Evolutionary conservation across 2,113 vertebrate species (phyloP).

Genomic region (Triplophysa rosa): DNA sequence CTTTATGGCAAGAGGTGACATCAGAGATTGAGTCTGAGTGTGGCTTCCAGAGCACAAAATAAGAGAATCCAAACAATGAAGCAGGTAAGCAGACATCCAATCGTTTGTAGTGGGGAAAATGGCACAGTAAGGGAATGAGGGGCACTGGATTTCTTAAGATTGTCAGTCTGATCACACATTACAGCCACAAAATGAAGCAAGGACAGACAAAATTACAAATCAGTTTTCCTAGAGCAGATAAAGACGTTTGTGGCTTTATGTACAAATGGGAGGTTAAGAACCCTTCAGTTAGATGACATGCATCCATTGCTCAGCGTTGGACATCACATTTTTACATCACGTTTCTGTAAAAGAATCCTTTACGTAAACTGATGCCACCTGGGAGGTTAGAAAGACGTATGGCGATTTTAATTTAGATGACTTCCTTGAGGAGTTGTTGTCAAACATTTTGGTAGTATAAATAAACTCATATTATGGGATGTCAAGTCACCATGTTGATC

Average conservation of each 20-base stretch:
- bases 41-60: slow-evolving; percentile 67
- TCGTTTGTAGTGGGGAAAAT: slow-evolving; percentile 60
- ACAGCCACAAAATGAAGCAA: slow-evolving; percentile 26
- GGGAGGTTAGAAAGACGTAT: neutral
- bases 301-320: slow-evolving; percentile 41
- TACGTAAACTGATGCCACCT: neutral
- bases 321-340: neutral
- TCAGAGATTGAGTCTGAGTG: slow-evolving; percentile 73
- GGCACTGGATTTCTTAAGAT: slow-evolving; percentile 49
- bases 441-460: neutral
- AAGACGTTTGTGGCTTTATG: slow-evolving; percentile 18
- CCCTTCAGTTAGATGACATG: neutral
- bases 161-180: slow-evolving; percentile 45
- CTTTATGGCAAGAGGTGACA: slow-evolving; percentile 74
- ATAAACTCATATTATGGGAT: neutral
- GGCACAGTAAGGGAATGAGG: slow-evolving; percentile 54
- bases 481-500: slow-evolving; percentile 5
- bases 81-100: slow-evolving; percentile 67
- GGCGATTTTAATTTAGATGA: neutral
- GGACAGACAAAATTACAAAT: slow-evolving; percentile 31
- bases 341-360: neutral
- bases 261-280: slow-evolving; percentile 20
- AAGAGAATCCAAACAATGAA: slow-evolving; percentile 50
- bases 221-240: neutral
- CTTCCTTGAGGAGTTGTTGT: no score